Base-by-base conservation (phyloP, 2,113 vertebrate genomes). In the Coptodon rendalli region DNA sequence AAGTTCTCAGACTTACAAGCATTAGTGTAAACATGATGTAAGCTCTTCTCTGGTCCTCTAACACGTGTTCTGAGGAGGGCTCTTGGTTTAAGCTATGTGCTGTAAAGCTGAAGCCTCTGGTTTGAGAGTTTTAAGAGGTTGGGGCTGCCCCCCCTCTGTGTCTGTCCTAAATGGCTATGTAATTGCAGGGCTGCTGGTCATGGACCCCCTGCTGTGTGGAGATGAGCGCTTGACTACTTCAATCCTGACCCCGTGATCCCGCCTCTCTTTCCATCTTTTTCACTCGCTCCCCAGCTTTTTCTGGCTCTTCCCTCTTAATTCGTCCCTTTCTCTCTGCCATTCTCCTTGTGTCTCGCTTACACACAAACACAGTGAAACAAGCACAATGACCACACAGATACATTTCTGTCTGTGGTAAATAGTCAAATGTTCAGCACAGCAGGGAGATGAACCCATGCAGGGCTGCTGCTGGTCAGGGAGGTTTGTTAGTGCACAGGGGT, bases 131-230 rank as follows among this genome's bases (percentile, higher is more conserved):
- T 80, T 84, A 82, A 87, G 82, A 38, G 85, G 78, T 66, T 9
- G 7, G 81, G 82, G 84, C 81, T 53, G 68, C 73, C 86, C 87
- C 86, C 83, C 68, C 86, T 59, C 83, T 80, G 81, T 76, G 87
- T 80, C 86, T 90, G 83, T 90, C 81, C 84, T 94, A 94, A 95
- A 94, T 90, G 88, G 89, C 94, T 87, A 61, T 93, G 89, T 95
- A 94, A 95, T 94, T 95, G 93, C 91, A 84, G 91, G 86, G 92
- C 93, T 94, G 90, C 89, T 87, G 93, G 91, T 89, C 36, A 83
- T 48, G 81, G 63, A 79, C 54, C 71, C 91, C 95, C 95, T 34
- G 89, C 93, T 91, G 95, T 68, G 93, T 56, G 52, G 86, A 91
- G 93, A 93, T 93, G 92, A 94, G 92, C 90, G 93, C 90, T 91